A percentile compares a stretch with the other conserved stretches of the same genome.
Evolutionary conservation across 2,888 invertebrate genomes (phyloP).

Genomic region (Ptychoptera albimana): DNA sequence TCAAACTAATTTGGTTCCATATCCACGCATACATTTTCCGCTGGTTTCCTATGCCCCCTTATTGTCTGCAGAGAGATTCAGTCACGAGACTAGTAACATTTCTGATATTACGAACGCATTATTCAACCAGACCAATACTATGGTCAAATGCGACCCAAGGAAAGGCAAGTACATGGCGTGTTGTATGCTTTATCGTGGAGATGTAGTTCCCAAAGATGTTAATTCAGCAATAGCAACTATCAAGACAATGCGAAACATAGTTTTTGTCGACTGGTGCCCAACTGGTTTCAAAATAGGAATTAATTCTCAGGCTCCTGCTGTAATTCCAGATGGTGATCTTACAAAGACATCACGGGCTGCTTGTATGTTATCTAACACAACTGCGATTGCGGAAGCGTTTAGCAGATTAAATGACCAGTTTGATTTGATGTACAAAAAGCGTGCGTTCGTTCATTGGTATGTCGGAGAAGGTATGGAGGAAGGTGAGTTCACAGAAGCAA

Average conservation of each 20-base stretch:
- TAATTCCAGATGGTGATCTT: slow-evolving; percentile 52
- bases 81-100: slow-evolving; percentile 61
- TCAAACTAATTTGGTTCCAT: slow-evolving; percentile 84
- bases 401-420: slow-evolving; percentile 83
- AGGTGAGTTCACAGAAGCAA: slow-evolving; percentile 27
- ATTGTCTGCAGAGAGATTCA: slow-evolving; percentile 53
- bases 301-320: slow-evolving; percentile 62
- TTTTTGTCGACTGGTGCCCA: slow-evolving; percentile 86
- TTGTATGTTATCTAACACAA: slow-evolving; percentile 78
- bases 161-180: slow-evolving; percentile 81
- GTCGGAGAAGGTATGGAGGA: slow-evolving; percentile 33
- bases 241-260: slow-evolving; percentile 58
- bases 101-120: slow-evolving; percentile 70
- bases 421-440: slow-evolving; percentile 84
- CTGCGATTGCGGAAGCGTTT: slow-evolving; percentile 81
- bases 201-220: slow-evolving; percentile 80
- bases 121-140: slow-evolving; percentile 73
- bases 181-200: slow-evolving; percentile 72
- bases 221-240: slow-evolving; percentile 68
- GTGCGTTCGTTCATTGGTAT: slow-evolving; percentile 92
- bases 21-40: too few relatives aligned
- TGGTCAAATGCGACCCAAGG: slow-evolving; percentile 70
- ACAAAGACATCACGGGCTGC: slow-evolving; percentile 69
- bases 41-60: slow-evolving; percentile 56
- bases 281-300: slow-evolving; percentile 73